Base-by-base conservation (phyloP, 2,888 invertebrate genomes). In the Argyresthia albistria region DNA sequence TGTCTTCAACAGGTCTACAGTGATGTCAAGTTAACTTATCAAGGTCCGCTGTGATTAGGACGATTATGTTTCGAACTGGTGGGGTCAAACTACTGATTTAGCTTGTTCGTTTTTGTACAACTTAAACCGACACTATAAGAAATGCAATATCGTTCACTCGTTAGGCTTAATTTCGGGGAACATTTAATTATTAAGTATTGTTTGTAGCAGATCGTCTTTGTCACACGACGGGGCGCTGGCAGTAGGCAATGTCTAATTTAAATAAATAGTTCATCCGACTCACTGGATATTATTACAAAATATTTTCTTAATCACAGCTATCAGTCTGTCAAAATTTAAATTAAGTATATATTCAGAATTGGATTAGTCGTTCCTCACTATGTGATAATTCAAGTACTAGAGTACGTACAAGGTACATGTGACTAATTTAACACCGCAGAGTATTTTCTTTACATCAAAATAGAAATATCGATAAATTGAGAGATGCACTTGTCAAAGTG, bases 311-410 rank as follows among this genome's bases (percentile, higher is more conserved):
- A 87, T 87, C 87, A 87, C 87, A 87, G 86, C 82, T 86, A 86
- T 87, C 87, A 87, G 87, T 87, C 87, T 87, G 87, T 84, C 78
- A 82, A 79, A 87, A 86, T 87, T 87, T 87, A 86, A 87, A 87
- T 87, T 87, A 87, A 87, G 86, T 87, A 87, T 86, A 87, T 87
- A 62, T 84, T 25, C 84, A 84, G 83, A 86, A 81, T 79, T 80
- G 82, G 75, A 79, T 86, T 81, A 80, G 80, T 81, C 79, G 71
- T 77, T 72, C 76, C 73, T 80, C 78, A 76, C 81, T 77, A 82
- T 73, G 76, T 78, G 73, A 35, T 74, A 76, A 79, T 78, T 82
- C 79, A 79, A 82, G 80, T 82, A 80, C 81, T 64, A 66, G 67
- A 66, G 67, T 70, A 70, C 68, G 72, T 73, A 77, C 76, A 84